Evolutionary conservation across 2,113 vertebrate species (phyloP), one percentile per base, ranked within the genome.

Genomic region (Cololabis saira): DNA sequence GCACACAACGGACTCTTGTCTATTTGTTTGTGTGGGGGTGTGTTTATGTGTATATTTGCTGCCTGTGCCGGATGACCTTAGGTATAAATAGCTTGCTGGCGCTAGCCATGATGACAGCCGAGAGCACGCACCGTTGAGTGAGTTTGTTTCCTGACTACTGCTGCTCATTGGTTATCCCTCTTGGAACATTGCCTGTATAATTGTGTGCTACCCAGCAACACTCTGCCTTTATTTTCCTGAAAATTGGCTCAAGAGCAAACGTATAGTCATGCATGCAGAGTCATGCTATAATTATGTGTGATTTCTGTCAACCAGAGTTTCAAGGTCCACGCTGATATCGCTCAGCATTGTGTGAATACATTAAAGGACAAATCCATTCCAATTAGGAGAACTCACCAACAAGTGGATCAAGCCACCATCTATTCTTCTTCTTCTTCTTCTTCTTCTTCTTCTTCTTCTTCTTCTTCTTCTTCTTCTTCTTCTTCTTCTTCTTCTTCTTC

Each of bases 81-180:
- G 87, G 86, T 93, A 93, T 93, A 91, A 93, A 92, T 93, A 93
- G 91, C 78, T 80, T 80, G 76, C 80, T 66, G 61, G 86, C 70
- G 43, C 82, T 82, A 72, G 78, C 81, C 82, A 77, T 92, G 92
- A 89, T 93, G 92, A 94, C 92, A 92, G 91, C 83, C 77, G 79
- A 82, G 90, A 89, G 87, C 89, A 90, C 61, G 84, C 85, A 80
- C 72, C 74, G 82, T 82, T 90, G 88, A 91, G 84, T 91, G 88
- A 93, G 92, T 93, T 89, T 93, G 90, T 92, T 92, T 92, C 89
- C 84, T 86, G 82, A 89, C 76, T 87, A 81, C 81, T 67, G 62
- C 68, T 88, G 88, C 81, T 87, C 84, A 85, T 86, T 59, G 72
- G 87, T 84, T 89, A 82, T 87, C 82, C 86, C 76, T 86, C 62